Percentiles rank a stretch among this genome's conserved stretches.
phyloP scores from a whole-genome alignment of 2,797 vertebrate species.

The Dendrocincla tyrannina region DNA sequence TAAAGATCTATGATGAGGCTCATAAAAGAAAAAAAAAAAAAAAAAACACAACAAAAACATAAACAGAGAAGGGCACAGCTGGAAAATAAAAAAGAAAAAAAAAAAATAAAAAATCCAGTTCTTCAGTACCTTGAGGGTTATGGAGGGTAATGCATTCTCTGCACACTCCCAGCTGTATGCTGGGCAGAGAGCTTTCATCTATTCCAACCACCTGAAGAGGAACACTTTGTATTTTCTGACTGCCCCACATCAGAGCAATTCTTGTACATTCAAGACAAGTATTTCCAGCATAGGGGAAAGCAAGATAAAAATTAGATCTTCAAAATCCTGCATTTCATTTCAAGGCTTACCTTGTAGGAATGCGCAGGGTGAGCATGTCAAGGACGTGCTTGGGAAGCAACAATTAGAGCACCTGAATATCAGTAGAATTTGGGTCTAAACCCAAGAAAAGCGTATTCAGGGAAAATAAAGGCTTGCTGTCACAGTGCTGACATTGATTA shows the following conservation, averaged over 20 bases:
- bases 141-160: background rate
- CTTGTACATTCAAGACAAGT: background rate
- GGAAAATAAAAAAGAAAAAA: background rate
- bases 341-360: background rate
- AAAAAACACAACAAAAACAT: background rate
- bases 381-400: rapidly evolving
- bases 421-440: background rate
- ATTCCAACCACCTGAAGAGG: background rate
- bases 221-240: background rate
- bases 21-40: constrained; percentile 32
- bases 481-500: background rate
- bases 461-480: background rate
- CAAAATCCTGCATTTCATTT: background rate
- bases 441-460: background rate
- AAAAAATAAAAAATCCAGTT: background rate
- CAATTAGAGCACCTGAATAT: background rate
- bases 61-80: constrained; percentile 29
- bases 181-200: background rate
- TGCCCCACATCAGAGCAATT: background rate
- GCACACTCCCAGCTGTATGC: background rate
- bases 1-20: constrained; percentile 51
- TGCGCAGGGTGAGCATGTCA: background rate
- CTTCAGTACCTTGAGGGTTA: background rate
- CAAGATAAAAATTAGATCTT: background rate
- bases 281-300: background rate